Base-by-base conservation (phyloP, 2,888 invertebrate genomes). In the Cheiracanthium punctorium region DNA sequence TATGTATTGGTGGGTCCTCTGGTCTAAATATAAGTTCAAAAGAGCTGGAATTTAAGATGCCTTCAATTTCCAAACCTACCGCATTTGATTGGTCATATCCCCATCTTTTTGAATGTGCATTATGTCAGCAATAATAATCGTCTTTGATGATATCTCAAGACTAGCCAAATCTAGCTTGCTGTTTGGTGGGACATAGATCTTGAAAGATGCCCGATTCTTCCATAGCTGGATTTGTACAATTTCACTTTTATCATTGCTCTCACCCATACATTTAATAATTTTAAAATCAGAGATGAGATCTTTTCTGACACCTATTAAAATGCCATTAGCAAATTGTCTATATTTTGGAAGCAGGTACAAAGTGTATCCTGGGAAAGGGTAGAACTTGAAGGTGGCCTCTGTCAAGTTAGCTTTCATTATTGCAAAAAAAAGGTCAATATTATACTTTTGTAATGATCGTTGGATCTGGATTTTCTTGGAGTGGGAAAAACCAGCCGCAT, bases 71-170 rank as follows among this genome's bases (percentile, higher is more conserved):
- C 30, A 30, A 4, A 17, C 67, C 67, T 14, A 14, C 32, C 12
- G 30, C 67, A 32, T 30, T 32, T 71, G 41, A 10, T 5, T 41
- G 5, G 37, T 71, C 41, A 41, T 24, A 24, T 71, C 71, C 10
- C 71, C 71, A 5, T n/a, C n/a, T n/a, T n/a, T n/a, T n/a, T n/a
- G n/a, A n/a, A n/a, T n/a, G n/a, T n/a, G n/a, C n/a, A n/a, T n/a
- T n/a, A n/a, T n/a, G n/a, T n/a, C n/a, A n/a, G n/a, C n/a, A n/a
- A 41, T 71, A 8, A 71, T 24, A 41, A 71, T 71, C 37, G 71
- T 41, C 28, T 33, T 41, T 29, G 20, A 24, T 12, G 41, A 8
- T 20, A 71, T 37, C n/a, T n/a, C n/a, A n/a, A n/a, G n/a, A n/a
- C n/a, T n/a, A n/a, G 14, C n/a, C n/a, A n/a, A n/a, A n/a, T n/a